These are phyloP conservation scores for Sebastes minor DNA, from an alignment of 2,797 vertebrate species.

Conservation along the genomic window DNA sequence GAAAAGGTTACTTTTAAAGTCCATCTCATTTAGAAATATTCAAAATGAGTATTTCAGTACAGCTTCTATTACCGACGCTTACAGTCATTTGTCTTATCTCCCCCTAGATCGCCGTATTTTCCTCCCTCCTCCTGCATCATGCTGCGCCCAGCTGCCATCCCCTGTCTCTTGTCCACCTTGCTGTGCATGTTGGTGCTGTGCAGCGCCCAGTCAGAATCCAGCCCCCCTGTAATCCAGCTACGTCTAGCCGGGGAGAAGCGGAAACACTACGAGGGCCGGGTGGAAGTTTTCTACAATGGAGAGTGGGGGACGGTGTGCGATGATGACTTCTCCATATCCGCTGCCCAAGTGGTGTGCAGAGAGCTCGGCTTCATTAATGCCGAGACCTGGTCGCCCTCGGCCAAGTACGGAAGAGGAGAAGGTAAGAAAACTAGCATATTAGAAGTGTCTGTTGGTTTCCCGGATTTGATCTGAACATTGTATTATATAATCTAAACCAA, in stretches of 20 bases:
- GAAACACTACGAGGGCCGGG: slow-evolving; percentile 91
- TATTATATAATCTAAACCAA: slow-evolving; percentile 4
- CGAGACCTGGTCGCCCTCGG: slow-evolving; percentile 86
- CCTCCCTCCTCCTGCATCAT: slow-evolving; percentile 51
- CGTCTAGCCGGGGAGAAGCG: slow-evolving; percentile 90
- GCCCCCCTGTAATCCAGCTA: slow-evolving; percentile 82
- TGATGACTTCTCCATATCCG: slow-evolving; percentile 93
- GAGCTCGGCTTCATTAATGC: slow-evolving; percentile 91
- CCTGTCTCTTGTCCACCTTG: slow-evolving; percentile 38
- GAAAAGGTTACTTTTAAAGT: neutral
- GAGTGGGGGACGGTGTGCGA: slow-evolving; percentile 97
- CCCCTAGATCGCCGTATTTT: slow-evolving; percentile 26
- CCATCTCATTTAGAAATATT: neutral
- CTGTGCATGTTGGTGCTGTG: slow-evolving; percentile 53
- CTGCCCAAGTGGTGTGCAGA: slow-evolving; percentile 90
- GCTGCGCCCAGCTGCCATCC: slow-evolving; percentile 36
- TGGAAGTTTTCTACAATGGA: slow-evolving; percentile 89
- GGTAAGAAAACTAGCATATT: slow-evolving; percentile 77
- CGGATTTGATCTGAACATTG: neutral
- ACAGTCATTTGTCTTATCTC: slow-evolving; percentile 6
- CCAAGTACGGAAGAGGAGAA: slow-evolving; percentile 92
- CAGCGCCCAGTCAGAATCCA: slow-evolving; percentile 60
- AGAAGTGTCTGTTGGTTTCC: neutral
- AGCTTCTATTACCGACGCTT: neutral
- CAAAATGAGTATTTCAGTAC: neutral